These are phyloP conservation scores for Cacajao melanocephalus DNA, from an alignment of 2,797 vertebrate genomes.

Conservation along the genomic window DNA sequence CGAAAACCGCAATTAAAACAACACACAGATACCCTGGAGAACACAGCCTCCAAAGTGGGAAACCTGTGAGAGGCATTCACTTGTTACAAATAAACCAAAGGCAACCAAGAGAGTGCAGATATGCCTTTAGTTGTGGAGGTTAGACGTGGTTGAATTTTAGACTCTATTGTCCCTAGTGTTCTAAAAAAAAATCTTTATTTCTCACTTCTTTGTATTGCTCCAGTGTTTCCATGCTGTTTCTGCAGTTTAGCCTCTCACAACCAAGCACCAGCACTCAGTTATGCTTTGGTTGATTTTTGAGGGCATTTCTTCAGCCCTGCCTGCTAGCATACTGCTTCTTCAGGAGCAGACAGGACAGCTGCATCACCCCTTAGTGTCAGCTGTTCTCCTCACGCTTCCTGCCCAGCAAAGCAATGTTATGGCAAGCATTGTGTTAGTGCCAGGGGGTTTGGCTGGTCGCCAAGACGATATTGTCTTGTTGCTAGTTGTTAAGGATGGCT, in stretches of 20 bases:
- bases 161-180: background rate
- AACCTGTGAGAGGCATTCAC: accelerated
- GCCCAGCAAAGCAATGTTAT: background rate
- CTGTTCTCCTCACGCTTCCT: background rate
- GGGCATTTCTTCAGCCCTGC: background rate
- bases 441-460: background rate
- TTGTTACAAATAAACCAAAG: background rate
- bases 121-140: accelerated
- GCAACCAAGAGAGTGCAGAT: background rate
- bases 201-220: accelerated
- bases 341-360: background rate
- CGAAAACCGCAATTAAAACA: background rate
- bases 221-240: accelerated
- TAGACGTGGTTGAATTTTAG: background rate
- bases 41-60: accelerated
- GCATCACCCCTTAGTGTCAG: background rate
- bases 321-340: background rate
- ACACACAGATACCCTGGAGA: background rate
- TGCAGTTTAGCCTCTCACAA: background rate
- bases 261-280: background rate
- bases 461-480: slow-evolving; percentile 46
- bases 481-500: slow-evolving; percentile 25
- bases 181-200: background rate
- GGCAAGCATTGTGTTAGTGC: background rate
- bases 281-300: accelerated